Percentiles rank a stretch among this genome's conserved stretches.
phyloP scores from a whole-genome alignment of 2,888 invertebrate species.

The Hemistola chrysoprasaria region DNA sequence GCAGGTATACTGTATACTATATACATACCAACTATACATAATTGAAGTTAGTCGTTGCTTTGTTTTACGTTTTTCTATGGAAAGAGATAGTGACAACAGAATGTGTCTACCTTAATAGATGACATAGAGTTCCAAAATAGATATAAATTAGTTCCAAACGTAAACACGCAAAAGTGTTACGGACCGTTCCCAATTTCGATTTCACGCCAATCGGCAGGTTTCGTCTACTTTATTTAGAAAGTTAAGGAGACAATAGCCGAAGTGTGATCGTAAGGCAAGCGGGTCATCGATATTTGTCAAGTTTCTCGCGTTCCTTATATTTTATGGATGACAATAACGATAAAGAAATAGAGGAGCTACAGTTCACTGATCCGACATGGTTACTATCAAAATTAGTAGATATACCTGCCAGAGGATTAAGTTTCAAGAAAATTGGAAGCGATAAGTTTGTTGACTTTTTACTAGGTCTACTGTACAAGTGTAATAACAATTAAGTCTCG shows the following conservation, averaged over 20 bases:
- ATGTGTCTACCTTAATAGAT: constrained; percentile 10
- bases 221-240: constrained; percentile 65
- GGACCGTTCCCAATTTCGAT: constrained; percentile 55
- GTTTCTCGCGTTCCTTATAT: constrained; percentile 53
- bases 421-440: too few relatives aligned
- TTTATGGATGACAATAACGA: too few relatives aligned
- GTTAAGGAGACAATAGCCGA: constrained; percentile 54
- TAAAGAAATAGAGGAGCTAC: neutral
- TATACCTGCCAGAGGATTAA: too few relatives aligned
- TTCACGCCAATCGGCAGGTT: constrained; percentile 52
- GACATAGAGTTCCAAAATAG: constrained; percentile 7
- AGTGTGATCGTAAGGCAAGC: constrained; percentile 59
- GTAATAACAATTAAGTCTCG: too few relatives aligned
- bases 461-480: too few relatives aligned
- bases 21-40: too few relatives aligned
- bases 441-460: too few relatives aligned
- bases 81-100: constrained; percentile 23
- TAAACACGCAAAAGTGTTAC: constrained; percentile 21
- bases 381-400: too few relatives aligned
- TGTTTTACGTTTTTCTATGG: constrained; percentile 19
- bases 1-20: too few relatives aligned
- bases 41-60: constrained; percentile 12
- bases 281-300: constrained; percentile 51
- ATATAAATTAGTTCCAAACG: constrained; percentile 9
- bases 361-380: neutral